Evolutionary conservation across 2,888 invertebrate species (phyloP).

Genomic region (Dinocampus coccinellae): DNA sequence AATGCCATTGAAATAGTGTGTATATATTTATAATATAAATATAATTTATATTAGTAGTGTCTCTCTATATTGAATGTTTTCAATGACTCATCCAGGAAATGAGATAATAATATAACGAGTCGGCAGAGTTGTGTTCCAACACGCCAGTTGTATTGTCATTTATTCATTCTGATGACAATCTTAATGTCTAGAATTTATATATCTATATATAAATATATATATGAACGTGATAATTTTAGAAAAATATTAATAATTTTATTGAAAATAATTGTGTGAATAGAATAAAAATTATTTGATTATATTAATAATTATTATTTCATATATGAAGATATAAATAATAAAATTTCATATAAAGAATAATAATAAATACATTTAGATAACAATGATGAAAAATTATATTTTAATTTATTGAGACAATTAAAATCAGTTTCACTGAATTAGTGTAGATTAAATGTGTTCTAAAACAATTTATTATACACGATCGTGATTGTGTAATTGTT

Average conservation of each 20-base stretch:
- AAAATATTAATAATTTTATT: background rate
- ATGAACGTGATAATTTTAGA: background rate
- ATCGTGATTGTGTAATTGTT: background rate
- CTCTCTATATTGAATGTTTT: background rate
- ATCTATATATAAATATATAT: background rate
- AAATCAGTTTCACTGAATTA: no score
- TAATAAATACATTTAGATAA: background rate
- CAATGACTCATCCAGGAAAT: slow-evolving; percentile 46
- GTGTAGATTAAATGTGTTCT: no score
- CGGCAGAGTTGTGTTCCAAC: slow-evolving; percentile 27
- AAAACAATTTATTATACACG: no score
- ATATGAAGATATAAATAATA: background rate
- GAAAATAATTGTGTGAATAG: background rate
- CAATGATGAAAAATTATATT: background rate
- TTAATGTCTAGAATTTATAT: background rate
- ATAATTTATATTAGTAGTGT: slow-evolving; percentile 3
- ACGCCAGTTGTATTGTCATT: slow-evolving; percentile 24
- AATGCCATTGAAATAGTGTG: slow-evolving; percentile 1
- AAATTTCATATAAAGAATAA: background rate
- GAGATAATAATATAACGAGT: slow-evolving; percentile 42
- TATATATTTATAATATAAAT: no score
- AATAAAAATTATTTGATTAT: background rate
- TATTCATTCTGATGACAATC: slow-evolving; percentile 20
- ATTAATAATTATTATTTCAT: background rate
- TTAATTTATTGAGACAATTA: background rate